These are phyloP conservation scores for Indicator maculatus DNA, from an alignment of 2,113 vertebrate species.

Conservation along the genomic window DNA sequence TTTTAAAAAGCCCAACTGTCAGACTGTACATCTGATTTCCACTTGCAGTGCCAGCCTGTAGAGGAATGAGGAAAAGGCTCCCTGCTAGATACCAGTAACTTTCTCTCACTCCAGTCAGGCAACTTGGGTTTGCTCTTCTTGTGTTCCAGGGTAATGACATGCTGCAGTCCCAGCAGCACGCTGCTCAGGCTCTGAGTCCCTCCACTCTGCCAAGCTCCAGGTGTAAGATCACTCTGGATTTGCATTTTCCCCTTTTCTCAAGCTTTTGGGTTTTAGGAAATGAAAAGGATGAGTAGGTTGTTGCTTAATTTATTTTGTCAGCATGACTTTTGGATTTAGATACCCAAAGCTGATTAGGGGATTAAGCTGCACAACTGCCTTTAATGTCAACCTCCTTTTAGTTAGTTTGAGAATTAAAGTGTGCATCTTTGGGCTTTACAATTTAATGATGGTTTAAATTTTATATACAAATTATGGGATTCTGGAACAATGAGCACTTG, in stretches of 20 bases:
- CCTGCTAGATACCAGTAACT: fast-evolving
- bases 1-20: background rate
- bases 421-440: background rate
- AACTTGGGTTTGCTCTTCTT: background rate
- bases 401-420: background rate
- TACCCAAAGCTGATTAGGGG: conserved; percentile 12
- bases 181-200: background rate
- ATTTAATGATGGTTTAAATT: background rate
- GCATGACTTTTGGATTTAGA: background rate
- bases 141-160: background rate
- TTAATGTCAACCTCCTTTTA: background rate
- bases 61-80: background rate
- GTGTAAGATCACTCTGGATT: background rate
- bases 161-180: fast-evolving
- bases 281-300: background rate
- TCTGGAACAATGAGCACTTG: background rate
- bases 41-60: background rate
- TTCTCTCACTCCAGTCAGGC: background rate
- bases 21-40: background rate
- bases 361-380: background rate
- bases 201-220: background rate
- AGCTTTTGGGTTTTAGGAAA: background rate
- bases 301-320: conserved; percentile 47
- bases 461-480: background rate
- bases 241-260: background rate